These are phyloP conservation scores for Seriola quinqueradiata DNA, from an alignment of 2,113 vertebrate genomes.

Conservation along the genomic window DNA sequence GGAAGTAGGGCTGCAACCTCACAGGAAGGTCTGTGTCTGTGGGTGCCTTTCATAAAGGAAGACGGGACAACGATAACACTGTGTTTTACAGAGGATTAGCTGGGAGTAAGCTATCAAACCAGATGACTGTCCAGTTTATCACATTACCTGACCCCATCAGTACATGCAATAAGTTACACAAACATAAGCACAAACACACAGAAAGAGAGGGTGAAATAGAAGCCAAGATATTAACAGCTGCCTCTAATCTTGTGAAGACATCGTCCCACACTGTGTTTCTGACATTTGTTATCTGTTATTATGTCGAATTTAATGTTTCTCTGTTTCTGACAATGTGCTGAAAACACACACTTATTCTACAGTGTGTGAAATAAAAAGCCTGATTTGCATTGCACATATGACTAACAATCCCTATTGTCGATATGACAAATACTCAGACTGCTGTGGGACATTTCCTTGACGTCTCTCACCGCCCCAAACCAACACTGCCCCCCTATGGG, in stretches of 20 bases:
- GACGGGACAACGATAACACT: conserved; percentile 23
- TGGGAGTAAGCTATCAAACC: conserved; percentile 59
- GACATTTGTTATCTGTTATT: neutral
- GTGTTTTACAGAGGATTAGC: conserved; percentile 59
- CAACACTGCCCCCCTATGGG: conserved; percentile 60
- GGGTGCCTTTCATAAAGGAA: conserved; percentile 16
- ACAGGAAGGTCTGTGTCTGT: conserved; percentile 8
- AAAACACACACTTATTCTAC: neutral
- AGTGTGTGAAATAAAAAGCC: neutral
- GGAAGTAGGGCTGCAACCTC: neutral
- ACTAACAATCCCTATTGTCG: neutral
- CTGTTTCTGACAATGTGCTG: neutral
- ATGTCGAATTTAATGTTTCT: neutral
- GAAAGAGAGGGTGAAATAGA: neutral
- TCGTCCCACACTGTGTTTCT: neutral
- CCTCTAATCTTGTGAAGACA: neutral
- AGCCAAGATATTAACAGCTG: conserved; percentile 1
- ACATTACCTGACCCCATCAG: conserved; percentile 48
- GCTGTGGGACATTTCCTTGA: neutral
- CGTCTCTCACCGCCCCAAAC: neutral
- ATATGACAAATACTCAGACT: neutral
- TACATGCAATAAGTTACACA: conserved; percentile 1
- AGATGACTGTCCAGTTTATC: conserved; percentile 53
- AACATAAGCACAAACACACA: conserved; percentile 20
- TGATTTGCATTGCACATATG: conserved; percentile 9